Conservation (phyloP, 2,113 vertebrate species). For the Gallinago media region DNA sequence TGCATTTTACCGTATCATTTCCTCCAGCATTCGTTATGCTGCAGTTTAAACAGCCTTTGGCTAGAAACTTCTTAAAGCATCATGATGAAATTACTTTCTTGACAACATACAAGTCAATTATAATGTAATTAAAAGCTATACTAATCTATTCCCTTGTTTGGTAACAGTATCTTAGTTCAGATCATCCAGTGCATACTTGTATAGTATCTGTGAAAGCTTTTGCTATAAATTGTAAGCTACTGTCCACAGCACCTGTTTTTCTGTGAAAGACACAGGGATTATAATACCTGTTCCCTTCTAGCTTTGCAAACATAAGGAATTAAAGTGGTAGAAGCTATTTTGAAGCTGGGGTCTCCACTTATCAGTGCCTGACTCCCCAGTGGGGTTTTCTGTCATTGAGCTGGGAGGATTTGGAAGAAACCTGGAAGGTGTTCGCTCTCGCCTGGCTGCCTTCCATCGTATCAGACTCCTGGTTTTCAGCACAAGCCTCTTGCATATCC, state of each 20-base stretch:
- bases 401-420: not conserved
- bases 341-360: not conserved
- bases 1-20: constrained; percentile 22
- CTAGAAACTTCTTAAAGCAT: constrained; percentile 33
- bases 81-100: not conserved
- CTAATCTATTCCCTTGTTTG: constrained; percentile 7
- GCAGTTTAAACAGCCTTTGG: constrained; percentile 8
- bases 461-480: not conserved
- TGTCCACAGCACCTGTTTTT: not conserved
- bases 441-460: not conserved
- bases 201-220: not conserved
- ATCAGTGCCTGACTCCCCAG: not conserved
- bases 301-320: not conserved
- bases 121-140: constrained; percentile 13
- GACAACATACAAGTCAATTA: constrained; percentile 14
- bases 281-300: not conserved
- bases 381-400: not conserved
- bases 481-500: not conserved
- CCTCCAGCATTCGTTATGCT: not conserved
- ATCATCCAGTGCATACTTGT: not conserved
- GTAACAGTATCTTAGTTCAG: not conserved
- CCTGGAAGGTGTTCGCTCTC: accelerated
- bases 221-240: not conserved
- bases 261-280: not conserved
- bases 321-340: not conserved